Base-by-base conservation (phyloP, 2,113 vertebrate genomes). In the Gobio gobio region DNA sequence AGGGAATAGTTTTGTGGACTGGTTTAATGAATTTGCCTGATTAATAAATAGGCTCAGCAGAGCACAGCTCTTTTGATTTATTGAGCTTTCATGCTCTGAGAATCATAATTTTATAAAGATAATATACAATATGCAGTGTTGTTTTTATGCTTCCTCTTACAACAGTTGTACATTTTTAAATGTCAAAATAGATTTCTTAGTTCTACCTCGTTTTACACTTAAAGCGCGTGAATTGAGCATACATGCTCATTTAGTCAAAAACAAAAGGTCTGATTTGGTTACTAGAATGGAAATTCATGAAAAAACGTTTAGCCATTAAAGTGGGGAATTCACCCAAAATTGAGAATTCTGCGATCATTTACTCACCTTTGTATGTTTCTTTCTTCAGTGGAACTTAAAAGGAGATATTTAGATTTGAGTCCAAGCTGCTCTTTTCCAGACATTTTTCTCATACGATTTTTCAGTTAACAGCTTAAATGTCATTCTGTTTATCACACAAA, bases 141-240 rank as follows among this genome's bases (percentile, higher is more conserved):
- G 49, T 78, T 58, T 43, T 59, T 78, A 59, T 78, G 33, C 76
- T 78, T 78, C 43, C 43, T 26, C 36, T 61, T 78, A 58, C 6
- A 78, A 43, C 56, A 45, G 36, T 61, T 24, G 5, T 4, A 58
- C 1, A 9, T 78, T 59, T 58, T 40, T 14, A 16, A 3, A 51
- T 59, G 14, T 54, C 47, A 26, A 40, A 58, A 6, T 36, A 78
- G 54, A 58, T 78, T 78, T 36, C 26, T 59, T 78, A 14, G 29
- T 56, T 59, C 20, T 61, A 61, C 51, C 20, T 78, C 12, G 10
- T 78, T 78, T 78, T 78, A 43, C 77, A 24, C 24, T 26, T 75
- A 24, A 59, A 61, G 3, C 70, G 6, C 14, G 43, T 47, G 40
- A 45, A 47, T 24, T 47, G 43, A 73, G 40, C 70, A 24, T 47